Base-by-base conservation (phyloP, 2,888 invertebrate genomes). In the Cerastis rubricosa region DNA sequence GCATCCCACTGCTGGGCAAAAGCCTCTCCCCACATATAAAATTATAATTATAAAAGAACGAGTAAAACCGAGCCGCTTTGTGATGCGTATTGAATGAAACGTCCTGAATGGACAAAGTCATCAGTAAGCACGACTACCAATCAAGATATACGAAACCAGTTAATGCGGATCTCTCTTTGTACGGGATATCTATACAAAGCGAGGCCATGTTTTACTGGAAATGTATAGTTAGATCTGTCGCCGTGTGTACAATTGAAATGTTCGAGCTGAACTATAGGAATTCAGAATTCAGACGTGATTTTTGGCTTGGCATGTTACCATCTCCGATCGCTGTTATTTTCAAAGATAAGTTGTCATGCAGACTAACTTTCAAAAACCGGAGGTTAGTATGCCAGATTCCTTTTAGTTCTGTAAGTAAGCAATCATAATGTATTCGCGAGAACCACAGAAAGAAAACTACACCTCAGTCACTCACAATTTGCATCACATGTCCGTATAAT, bases 381-480 rank as follows among this genome's bases (percentile, higher is more conserved):
- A 22, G 22, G 61, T 40, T 19, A 7, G 45, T 66, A 65, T 47
- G 59, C 61, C 66, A 22, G 25, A 64, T 54, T 45, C 17, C n/a
- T 49, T 5, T 22, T 35, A 43, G 35, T 70, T 70, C n/a, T 43
- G 40, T 59, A 77, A 74, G 63, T 71, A 69, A 86, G 63, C 71
- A 77, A 80, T 65, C 35, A 45, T 74, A 71, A 81, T n/a, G 43
- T 59, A 69, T 78, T 70, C 49, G 61, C 71, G 74, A 85, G 47
- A 77, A 79, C 71, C 83, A 81, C 66, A 70, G 61, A 77, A 81
- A 83, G 65, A 87, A 76, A 79, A 74, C 65, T 78, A 72, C 80
- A 74, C 79, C n/a, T 64, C 87, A 88, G 61, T 82, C 88, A 87
- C 81, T 81, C 87, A 80, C 78, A 80, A 78, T 70, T 80, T 78